Conservation (phyloP, 2,113 vertebrate genomes). For the Xiphorhynchus elegans region DNA sequence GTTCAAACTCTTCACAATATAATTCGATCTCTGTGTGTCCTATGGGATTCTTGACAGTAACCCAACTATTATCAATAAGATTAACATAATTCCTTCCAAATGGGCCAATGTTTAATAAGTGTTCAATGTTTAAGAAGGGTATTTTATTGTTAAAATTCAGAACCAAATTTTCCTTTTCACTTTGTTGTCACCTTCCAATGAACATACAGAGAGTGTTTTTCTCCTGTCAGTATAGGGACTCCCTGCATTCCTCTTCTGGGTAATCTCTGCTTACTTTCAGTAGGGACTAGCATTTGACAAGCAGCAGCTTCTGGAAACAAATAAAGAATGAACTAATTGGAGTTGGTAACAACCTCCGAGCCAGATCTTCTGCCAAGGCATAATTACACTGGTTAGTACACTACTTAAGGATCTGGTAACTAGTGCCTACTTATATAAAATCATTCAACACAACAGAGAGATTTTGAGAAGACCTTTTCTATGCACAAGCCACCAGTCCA, state of each 20-base stretch:
- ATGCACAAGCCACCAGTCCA: background rate
- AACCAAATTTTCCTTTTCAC: background rate
- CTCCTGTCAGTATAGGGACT: background rate
- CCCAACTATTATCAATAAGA: background rate
- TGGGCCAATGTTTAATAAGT: background rate
- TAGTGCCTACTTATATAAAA: background rate
- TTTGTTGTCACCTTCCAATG: background rate
- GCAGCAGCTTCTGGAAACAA: background rate
- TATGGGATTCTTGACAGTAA: background rate
- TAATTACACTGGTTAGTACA: background rate
- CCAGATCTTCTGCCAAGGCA: background rate
- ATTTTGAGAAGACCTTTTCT: background rate
- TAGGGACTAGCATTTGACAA: background rate
- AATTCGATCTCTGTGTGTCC: background rate
- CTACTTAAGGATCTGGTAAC: background rate
- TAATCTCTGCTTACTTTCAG: background rate
- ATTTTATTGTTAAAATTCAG: slow-evolving; percentile 9
- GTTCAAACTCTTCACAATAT: background rate
- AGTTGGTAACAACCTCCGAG: background rate
- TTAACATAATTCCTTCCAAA: slow-evolving; percentile 40
- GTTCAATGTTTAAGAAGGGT: background rate
- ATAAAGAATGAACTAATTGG: background rate
- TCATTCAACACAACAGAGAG: background rate
- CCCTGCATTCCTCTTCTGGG: background rate
- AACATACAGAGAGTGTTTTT: background rate